phyloP scores from a whole-genome alignment of 2,797 vertebrate species.

The Neostethus bicornis region DNA sequence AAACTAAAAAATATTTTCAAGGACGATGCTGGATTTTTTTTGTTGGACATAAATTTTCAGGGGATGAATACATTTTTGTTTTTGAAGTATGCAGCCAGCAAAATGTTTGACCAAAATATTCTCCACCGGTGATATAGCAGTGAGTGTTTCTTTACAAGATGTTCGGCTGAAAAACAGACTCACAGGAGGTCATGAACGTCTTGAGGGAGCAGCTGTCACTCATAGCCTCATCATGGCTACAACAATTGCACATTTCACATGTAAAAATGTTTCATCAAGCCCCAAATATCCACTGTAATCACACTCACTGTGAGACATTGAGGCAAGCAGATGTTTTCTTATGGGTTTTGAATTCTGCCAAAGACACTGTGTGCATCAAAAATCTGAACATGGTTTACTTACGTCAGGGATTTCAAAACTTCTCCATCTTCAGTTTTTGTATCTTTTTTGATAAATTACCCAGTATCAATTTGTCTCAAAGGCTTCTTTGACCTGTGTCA shows the following conservation, averaged over 20 bases:
- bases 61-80: conserved; percentile 53
- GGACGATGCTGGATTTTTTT: conserved; percentile 37
- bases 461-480: neutral
- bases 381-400: conserved; percentile 1
- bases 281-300: conserved; percentile 54
- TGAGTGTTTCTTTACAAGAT: conserved; percentile 41
- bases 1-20: conserved; percentile 33
- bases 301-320: conserved; percentile 38
- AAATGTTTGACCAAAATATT: conserved; percentile 34
- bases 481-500: no score
- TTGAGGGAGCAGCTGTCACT: conserved; percentile 52
- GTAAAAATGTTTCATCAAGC: conserved; percentile 53
- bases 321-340: conserved; percentile 24
- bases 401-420: neutral
- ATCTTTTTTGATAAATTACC: neutral
- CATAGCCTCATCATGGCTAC: conserved; percentile 43
- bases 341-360: conserved; percentile 15
- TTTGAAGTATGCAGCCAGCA: conserved; percentile 41
- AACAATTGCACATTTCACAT: conserved; percentile 55
- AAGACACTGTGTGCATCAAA: conserved; percentile 20
- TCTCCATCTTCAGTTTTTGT: neutral
- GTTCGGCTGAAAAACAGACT: conserved; percentile 41
- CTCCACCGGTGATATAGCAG: conserved; percentile 26
- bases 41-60: conserved; percentile 51
- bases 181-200: conserved; percentile 62